phyloP scores from a whole-genome alignment of 2,888 invertebrate species.

The Brachylomia viminalis region DNA sequence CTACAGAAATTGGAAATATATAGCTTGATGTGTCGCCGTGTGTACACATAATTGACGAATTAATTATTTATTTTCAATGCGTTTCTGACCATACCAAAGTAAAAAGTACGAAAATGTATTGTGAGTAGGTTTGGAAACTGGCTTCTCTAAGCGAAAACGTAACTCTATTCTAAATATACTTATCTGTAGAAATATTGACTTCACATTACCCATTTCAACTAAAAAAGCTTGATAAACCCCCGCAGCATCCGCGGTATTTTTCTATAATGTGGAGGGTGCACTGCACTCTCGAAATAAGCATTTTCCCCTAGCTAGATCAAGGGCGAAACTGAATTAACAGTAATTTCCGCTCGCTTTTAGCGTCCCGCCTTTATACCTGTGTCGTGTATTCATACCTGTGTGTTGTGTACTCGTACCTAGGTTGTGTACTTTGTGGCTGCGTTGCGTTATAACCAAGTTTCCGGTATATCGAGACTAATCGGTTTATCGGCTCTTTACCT shows the following conservation, averaged over 20 bases:
- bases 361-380: conserved; percentile 1
- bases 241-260: not conserved
- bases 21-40: no score
- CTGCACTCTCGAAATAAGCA: conserved; percentile 33
- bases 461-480: not conserved
- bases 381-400: not conserved
- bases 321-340: conserved; percentile 43
- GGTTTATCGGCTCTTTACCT: not conserved
- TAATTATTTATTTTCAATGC: not conserved
- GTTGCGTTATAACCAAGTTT: conserved; percentile 21
- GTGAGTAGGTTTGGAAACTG: not conserved
- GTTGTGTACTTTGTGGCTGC: conserved; percentile 6
- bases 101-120: not conserved
- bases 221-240: not conserved
- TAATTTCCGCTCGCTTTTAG: conserved; percentile 51
- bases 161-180: not conserved
- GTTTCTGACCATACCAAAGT: not conserved
- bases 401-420: not conserved
- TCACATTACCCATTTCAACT: not conserved
- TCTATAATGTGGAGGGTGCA: not conserved
- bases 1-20: no score
- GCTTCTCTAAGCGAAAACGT: not conserved
- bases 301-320: conserved; percentile 10
- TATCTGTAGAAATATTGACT: no score
- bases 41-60: not conserved